These are phyloP conservation scores for Labrus mixtus DNA, from an alignment of 2,113 vertebrate species.

Conservation along the genomic window DNA sequence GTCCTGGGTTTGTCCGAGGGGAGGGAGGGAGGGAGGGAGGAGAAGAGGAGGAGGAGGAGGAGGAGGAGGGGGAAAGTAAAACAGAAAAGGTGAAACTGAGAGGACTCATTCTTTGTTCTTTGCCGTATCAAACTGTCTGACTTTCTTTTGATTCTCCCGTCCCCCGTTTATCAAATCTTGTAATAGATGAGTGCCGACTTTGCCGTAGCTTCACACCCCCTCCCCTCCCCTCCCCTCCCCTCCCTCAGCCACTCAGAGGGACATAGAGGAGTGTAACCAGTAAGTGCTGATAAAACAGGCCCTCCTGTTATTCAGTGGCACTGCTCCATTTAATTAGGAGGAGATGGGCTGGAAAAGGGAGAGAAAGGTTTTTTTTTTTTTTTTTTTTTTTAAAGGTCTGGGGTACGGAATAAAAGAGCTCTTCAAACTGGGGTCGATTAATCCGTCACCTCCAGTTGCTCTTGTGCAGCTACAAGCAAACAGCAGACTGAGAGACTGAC, in stretches of 20 bases:
- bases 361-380: slow-evolving; percentile 42
- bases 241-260: slow-evolving; percentile 37
- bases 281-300: slow-evolving; percentile 70
- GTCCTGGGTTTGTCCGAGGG: slow-evolving; percentile 90
- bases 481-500: slow-evolving; percentile 16
- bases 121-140: slow-evolving; percentile 13
- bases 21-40: slow-evolving; percentile 49
- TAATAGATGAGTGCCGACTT: slow-evolving; percentile 30
- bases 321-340: slow-evolving; percentile 72
- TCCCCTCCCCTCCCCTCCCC: slow-evolving; percentile 7
- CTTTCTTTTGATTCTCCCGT: background rate
- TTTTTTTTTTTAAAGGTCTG: slow-evolving; percentile 5
- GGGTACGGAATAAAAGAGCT: slow-evolving; percentile 44
- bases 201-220: slow-evolving; percentile 9
- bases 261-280: slow-evolving; percentile 50
- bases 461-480: slow-evolving; percentile 14
- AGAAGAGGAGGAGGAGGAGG: slow-evolving; percentile 4
- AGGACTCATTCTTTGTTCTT: slow-evolving; percentile 45
- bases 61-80: background rate
- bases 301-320: slow-evolving; percentile 60
- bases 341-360: slow-evolving; percentile 52
- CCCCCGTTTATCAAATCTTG: background rate
- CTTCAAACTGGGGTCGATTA: slow-evolving; percentile 36
- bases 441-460: slow-evolving; percentile 44
- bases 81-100: slow-evolving; percentile 46